Percentiles rank a stretch among this genome's conserved stretches.
Conservation (phyloP, 2,113 vertebrate species). For the Tretioscincus oriximinensis region DNA sequence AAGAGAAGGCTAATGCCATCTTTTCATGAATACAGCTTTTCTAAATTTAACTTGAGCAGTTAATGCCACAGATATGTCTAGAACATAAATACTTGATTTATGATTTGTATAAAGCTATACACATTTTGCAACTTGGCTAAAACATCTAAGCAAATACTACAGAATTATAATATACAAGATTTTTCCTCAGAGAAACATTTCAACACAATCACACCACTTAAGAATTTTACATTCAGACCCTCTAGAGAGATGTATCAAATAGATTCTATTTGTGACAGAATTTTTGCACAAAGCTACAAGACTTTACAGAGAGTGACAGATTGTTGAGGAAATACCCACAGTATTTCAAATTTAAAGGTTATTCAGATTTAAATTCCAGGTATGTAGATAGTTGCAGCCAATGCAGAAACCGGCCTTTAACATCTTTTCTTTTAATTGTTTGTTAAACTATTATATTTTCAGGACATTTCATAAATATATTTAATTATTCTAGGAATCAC, state of each 20-base stretch:
- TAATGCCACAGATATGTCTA: neutral
- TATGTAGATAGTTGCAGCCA: neutral
- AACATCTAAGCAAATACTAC: neutral
- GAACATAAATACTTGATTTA: neutral
- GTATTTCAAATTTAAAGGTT: too few species aligned
- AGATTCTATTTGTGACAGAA: too few species aligned
- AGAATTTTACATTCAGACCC: neutral
- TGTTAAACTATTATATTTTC: too few species aligned
- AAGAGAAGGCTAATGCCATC: conserved; percentile 2
- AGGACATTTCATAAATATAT: too few species aligned
- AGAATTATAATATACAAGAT: neutral
- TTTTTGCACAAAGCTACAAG: neutral
- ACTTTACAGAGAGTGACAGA: neutral
- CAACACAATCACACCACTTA: neutral
- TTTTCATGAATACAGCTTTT: conserved; percentile 1
- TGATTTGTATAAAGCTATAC: neutral
- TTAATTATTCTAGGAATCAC: neutral
- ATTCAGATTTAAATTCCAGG: neutral
- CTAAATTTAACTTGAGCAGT: conserved; percentile 1
- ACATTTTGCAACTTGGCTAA: neutral
- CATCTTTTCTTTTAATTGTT: too few species aligned
- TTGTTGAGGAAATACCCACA: too few species aligned
- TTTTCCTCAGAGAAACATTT: neutral
- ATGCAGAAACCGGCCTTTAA: too few species aligned
- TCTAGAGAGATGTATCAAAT: neutral